phyloP scores from a whole-genome alignment of 2,113 vertebrate species.

The Coptodon rendalli region DNA sequence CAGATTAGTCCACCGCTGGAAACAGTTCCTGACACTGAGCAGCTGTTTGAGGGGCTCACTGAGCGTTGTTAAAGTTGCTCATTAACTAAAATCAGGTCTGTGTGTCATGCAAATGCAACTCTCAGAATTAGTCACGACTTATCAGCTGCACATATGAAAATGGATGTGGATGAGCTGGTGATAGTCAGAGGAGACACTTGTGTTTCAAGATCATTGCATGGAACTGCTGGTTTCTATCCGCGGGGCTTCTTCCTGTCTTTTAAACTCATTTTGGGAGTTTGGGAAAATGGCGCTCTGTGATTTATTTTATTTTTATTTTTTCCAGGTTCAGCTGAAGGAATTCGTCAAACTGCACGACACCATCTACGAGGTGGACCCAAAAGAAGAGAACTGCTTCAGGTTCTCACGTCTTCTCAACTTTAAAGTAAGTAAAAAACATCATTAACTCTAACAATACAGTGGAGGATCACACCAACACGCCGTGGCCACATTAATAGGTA shows the following conservation, averaged over 20 bases:
- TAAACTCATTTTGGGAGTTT: neutral
- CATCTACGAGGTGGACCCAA: constrained; percentile 83
- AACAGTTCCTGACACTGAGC: neutral
- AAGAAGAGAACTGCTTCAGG: constrained; percentile 75
- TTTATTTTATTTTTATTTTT: neutral
- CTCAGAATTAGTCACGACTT: neutral
- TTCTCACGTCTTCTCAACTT: constrained; percentile 81
- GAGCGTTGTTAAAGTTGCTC: neutral
- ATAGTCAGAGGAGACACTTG: neutral
- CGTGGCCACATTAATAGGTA: neutral
- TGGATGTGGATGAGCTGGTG: neutral
- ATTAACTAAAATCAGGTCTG: neutral
- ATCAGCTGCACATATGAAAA: neutral
- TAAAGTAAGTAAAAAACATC: constrained; percentile 71
- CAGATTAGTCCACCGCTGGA: neutral
- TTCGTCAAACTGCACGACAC: constrained; percentile 84
- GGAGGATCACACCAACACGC: neutral
- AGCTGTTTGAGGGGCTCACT: neutral
- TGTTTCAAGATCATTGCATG: neutral
- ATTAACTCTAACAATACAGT: neutral
- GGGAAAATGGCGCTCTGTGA: neutral
- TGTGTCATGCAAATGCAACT: neutral
- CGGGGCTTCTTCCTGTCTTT: neutral
- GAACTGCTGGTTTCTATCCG: neutral
- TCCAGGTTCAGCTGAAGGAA: constrained; percentile 89